Percentiles rank a stretch among this genome's conserved stretches.
Evolutionary conservation across 2,113 vertebrate species (phyloP).

Genomic region (Polypterus bichir): DNA sequence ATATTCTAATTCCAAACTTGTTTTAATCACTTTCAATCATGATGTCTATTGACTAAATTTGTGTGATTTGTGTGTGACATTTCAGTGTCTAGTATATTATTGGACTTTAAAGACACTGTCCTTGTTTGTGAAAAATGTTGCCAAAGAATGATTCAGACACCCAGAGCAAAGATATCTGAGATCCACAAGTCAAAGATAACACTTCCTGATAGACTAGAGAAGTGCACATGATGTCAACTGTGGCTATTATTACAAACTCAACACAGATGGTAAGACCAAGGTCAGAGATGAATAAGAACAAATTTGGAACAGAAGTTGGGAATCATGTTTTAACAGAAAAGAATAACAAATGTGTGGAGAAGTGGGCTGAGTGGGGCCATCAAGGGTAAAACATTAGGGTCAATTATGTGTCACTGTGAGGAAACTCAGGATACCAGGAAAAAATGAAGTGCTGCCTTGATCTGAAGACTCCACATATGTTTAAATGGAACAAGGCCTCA

Average conservation of each 20-base stretch:
- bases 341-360: not conserved
- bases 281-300: conserved; percentile 31
- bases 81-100: no score
- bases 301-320: conserved; percentile 27
- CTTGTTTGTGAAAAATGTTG: no score
- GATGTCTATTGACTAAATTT: no score
- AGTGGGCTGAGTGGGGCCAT: conserved; percentile 23
- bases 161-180: no score
- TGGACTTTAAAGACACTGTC: no score
- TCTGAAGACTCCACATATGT: no score
- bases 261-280: conserved; percentile 31
- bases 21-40: no score
- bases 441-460: no score
- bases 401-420: conserved; percentile 26
- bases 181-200: conserved; percentile 1
- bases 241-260: conserved; percentile 25
- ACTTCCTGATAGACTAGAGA: conserved; percentile 10
- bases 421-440: not conserved
- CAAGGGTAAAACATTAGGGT: conserved; percentile 16
- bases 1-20: no score
- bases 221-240: conserved; percentile 22
- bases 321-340: conserved; percentile 10
- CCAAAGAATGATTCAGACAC: no score
- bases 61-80: no score
- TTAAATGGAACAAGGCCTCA: no score